phyloP scores from a whole-genome alignment of 2,888 invertebrate genomes.

The Coleophora deauratella region DNA sequence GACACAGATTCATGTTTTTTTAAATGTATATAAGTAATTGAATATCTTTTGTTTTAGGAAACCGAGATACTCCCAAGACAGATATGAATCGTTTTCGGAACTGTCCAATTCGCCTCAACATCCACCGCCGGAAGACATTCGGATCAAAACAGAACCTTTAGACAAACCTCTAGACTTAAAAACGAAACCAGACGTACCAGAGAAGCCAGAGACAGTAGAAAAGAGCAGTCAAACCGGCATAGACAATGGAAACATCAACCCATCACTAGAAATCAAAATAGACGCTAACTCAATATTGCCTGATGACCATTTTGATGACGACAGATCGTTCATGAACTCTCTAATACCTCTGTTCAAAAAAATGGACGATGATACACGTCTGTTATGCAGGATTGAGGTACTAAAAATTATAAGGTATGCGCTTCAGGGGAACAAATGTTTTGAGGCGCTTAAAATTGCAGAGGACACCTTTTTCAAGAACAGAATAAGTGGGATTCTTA shows the following conservation, averaged over 20 bases:
- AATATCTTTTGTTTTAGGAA: constrained; percentile 32
- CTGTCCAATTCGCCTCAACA: constrained; percentile 61
- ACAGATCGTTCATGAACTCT: constrained; percentile 61
- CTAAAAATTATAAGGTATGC: constrained; percentile 54
- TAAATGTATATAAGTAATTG: too few relatives aligned
- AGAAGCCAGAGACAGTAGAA: constrained; percentile 40
- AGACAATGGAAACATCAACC: constrained; percentile 29
- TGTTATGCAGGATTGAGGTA: constrained; percentile 57
- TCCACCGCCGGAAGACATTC: constrained; percentile 42
- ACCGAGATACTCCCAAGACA: constrained; percentile 59
- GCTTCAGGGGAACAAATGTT: constrained; percentile 50
- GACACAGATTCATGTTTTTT: too few relatives aligned
- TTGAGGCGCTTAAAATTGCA: constrained; percentile 45
- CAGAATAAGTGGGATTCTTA: constrained; percentile 32
- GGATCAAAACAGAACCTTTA: constrained; percentile 41
- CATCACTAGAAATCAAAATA: constrained; percentile 51
- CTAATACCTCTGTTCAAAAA: constrained; percentile 58
- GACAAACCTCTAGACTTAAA: constrained; percentile 54
- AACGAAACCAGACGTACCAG: constrained; percentile 36
- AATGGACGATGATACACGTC: constrained; percentile 59
- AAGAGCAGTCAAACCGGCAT: constrained; percentile 46
- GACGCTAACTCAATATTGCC: constrained; percentile 58
- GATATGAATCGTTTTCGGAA: constrained; percentile 61
- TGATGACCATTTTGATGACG: constrained; percentile 61
- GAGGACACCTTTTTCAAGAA: constrained; percentile 48